phyloP scores from a whole-genome alignment of 1,140 invertebrate genomes.

The Papilio polyxenes region DNA sequence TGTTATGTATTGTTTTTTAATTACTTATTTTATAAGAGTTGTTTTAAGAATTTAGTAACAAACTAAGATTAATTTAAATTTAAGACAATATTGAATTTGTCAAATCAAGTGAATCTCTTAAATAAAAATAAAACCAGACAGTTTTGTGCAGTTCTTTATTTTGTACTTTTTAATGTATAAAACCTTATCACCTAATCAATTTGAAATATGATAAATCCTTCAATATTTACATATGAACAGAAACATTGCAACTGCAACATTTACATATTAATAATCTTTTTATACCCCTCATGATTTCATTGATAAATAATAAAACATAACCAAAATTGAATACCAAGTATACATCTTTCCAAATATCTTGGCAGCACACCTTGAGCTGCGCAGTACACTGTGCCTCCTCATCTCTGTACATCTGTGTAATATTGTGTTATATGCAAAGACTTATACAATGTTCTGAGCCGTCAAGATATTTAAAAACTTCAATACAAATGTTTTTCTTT shows the following conservation, averaged over 20 bases:
- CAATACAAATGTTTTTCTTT: too few species aligned
- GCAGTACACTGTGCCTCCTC: too few species aligned
- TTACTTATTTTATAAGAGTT: neutral
- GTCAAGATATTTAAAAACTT: too few species aligned
- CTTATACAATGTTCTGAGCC: too few species aligned
- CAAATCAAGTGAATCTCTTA: conserved; percentile 20
- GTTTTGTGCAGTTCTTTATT: conserved; percentile 54
- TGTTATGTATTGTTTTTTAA: neutral
- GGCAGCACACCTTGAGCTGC: too few species aligned
- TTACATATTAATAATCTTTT: neutral
- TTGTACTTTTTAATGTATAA: conserved; percentile 56
- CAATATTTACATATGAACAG: conserved; percentile 51
- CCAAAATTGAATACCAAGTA: neutral
- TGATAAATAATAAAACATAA: conserved; percentile 7
- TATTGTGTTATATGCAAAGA: too few species aligned
- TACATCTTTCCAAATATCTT: neutral
- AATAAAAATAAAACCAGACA: conserved; percentile 40
- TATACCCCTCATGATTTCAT: neutral
- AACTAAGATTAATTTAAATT: neutral
- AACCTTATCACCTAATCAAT: conserved; percentile 39
- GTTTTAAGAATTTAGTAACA: neutral
- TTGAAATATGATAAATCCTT: conserved; percentile 40
- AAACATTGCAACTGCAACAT: conserved; percentile 19
- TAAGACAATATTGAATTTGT: neutral
- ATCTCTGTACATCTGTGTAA: too few species aligned